Evolutionary conservation across 1,140 invertebrate genomes (phyloP), one percentile per base, ranked within the genome.

Genomic region (Drosophila ficusphila): DNA sequence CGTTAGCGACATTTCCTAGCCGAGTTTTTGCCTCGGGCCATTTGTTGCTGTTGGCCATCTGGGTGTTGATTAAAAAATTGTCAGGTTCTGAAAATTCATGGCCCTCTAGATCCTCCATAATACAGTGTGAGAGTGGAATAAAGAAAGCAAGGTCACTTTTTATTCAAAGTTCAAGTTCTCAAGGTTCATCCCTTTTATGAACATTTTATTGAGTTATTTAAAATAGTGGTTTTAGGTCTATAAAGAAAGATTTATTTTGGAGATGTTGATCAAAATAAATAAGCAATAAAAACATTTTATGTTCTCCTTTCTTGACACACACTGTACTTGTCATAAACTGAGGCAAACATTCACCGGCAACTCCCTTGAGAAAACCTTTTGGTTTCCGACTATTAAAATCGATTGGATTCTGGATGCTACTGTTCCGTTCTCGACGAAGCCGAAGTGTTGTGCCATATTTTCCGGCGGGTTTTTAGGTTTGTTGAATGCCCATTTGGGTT

Each of bases 401-500:
- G 81, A 85, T 85, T 79, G 71, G 69, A 77, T 82, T 73, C 57
- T 76, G 53, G 46, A 46, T 34, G 56, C 56, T 42, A 58, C 21
- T 23, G 48, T 27, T 49, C 25, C 42, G 38, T 6, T 62, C 44
- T 48, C 14, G 25, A 7, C 41, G 7, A 7, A 14, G 29, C 5
- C 57, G 19, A 31, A 47, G 57, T 25, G 25, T 46, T 12, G 54
- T 12, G 54, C 25, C 38, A 52, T 64, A 53, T 44, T 58, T 71
- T 44, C 49, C 16, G 23, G 25, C 3, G 23, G 34, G 58, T 42
- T 70, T 71, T 58, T 48, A 70, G 52, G 56, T 65, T 81, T 81
- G 69, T 72, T 86, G 76, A 79, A 48, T 36, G 49, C 71, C 69
- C 79, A 74, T 85, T 86, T 76, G 64, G 76, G 81, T 29, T 76